Conservation (phyloP, 2,797 vertebrate genomes). For the Myotis vivesi region DNA sequence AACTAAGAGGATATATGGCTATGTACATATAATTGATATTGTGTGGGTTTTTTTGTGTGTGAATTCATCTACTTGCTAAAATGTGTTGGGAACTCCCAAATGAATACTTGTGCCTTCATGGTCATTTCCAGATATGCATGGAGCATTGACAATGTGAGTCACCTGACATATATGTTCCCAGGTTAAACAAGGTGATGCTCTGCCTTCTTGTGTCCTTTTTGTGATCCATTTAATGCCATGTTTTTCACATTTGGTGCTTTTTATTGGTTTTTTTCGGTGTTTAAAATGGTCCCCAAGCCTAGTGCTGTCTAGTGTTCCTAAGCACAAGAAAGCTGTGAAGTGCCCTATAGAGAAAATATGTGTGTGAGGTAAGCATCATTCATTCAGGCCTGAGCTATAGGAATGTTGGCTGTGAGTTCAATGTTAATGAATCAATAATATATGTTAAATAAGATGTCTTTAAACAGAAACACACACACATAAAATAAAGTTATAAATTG, state of each 20-base stretch:
- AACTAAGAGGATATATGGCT: not conserved
- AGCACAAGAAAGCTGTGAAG: not conserved
- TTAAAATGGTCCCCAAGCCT: not conserved
- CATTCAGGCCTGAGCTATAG: not conserved
- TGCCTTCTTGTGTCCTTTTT: not conserved
- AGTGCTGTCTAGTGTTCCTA: not conserved
- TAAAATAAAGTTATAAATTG: not conserved
- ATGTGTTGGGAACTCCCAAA: not conserved
- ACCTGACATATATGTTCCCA: not conserved
- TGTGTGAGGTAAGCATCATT: not conserved
- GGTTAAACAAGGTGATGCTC: not conserved
- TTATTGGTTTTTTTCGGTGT: not conserved
- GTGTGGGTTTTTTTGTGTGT: not conserved
- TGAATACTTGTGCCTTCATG: not conserved
- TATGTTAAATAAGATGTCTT: not conserved
- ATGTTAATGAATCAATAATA: not conserved
- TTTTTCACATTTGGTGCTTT: not conserved
- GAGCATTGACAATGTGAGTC: not conserved
- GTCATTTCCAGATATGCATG: not conserved
- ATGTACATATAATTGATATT: not conserved
- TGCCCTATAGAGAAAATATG: not conserved
- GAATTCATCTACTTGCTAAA: not conserved
- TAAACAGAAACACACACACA: not conserved
- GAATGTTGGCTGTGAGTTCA: not conserved
- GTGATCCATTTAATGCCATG: not conserved